Base-by-base conservation (phyloP, 1,140 invertebrate species). In the Hylyphantes graminicola region DNA sequence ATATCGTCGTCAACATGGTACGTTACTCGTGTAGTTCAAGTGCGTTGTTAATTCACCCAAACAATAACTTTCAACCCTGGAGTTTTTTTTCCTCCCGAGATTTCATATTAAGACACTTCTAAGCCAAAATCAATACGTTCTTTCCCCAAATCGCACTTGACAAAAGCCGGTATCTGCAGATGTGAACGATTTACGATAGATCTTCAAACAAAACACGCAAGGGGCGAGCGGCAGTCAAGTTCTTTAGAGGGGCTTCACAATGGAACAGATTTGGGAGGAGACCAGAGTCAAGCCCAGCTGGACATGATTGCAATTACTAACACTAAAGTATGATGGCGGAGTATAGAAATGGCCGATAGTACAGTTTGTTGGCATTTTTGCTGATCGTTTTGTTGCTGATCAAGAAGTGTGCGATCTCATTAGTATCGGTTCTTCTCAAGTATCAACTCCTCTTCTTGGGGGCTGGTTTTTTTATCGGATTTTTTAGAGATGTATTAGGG, bases 211-310 rank as follows among this genome's bases (percentile, higher is more conserved):
- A 78, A 78, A 78, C 61, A 78, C 61, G 48, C 74, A 76, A 50
- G 48, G 59, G 61, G 63, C 50, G 57, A 78, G 12, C 57, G 59
- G 59, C 65, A 35, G 54, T 55, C 77, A 70, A 70, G 51, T 70
- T 57, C 65, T 59, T 80, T 68, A 80, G 70, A 80, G 77, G 74
- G 67, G 21, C 35, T 61, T 80, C 57, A 70, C 78, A 59, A 80
- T 72, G 55, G 78, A 80, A 61, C 78, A 51, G 67, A 74, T 64
- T 63, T 82, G 79, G 79, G 79, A 73, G 68, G 79, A 17, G 79
- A 35, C 61, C 35, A 57, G 35, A 61, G 79, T 82, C 79, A 82
- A 50, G 13, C 55, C 57, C 79, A 82, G 79, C 67, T 82, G 79
- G 48, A 59, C 59, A 64, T 63, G 79, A 74, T 73, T 74, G 68